phyloP scores from a whole-genome alignment of 2,888 invertebrate species.

The Heterodera filipjevi region DNA sequence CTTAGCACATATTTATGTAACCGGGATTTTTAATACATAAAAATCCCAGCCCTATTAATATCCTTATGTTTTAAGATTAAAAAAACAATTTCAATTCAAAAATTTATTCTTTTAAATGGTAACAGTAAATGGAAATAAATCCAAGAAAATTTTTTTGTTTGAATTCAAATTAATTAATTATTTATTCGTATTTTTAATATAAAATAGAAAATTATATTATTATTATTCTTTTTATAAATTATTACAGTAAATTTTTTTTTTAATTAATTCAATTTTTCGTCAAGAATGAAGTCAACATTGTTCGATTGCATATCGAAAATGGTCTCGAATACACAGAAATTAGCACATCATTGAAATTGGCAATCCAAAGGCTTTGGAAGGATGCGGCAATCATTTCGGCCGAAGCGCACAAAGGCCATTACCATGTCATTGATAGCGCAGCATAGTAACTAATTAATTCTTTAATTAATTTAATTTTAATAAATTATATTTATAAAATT shows the following conservation, averaged over 20 bases:
- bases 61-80: too few species aligned
- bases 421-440: constrained; percentile 49
- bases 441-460: constrained; percentile 42
- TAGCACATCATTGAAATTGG: constrained; percentile 37
- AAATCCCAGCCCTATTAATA: too few species aligned
- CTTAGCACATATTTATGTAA: too few species aligned
- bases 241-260: neutral
- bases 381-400: constrained; percentile 31
- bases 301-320: constrained; percentile 32
- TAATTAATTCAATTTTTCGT: neutral
- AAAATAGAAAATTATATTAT: neutral
- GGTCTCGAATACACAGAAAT: constrained; percentile 42
- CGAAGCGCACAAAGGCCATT: constrained; percentile 40
- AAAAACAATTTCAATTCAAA: too few species aligned
- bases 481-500: neutral
- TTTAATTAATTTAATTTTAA: neutral
- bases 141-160: too few species aligned
- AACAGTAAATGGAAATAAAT: too few species aligned
- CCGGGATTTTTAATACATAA: too few species aligned
- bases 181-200: neutral
- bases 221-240: neutral
- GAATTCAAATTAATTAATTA: neutral
- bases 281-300: constrained; percentile 22
- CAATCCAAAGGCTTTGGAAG: constrained; percentile 48
- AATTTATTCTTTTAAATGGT: too few species aligned